Conservation (phyloP, 2,888 invertebrate genomes). For the Nomada ferruginata region DNA sequence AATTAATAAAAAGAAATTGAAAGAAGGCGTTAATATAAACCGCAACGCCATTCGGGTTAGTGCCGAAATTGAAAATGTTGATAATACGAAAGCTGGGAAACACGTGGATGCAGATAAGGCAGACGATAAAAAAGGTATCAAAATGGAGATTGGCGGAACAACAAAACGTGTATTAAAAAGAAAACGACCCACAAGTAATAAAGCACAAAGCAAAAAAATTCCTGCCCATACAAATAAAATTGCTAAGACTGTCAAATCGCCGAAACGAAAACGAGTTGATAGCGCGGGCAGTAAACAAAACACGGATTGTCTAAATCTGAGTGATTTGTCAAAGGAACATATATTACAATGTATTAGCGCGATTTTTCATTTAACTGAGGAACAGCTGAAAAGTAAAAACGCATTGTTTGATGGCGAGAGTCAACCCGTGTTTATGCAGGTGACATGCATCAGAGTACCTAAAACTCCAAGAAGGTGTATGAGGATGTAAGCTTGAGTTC, state of each 20-base stretch:
- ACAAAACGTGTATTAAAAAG: conserved; percentile 6
- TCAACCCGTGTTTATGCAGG: conserved; percentile 86
- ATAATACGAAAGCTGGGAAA: neutral
- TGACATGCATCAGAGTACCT: conserved; percentile 88
- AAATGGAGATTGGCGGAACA: neutral
- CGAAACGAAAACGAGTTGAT: conserved; percentile 11
- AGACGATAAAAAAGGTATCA: neutral
- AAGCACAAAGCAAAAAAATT: neutral
- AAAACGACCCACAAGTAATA: neutral
- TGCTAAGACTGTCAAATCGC: conserved; percentile 8
- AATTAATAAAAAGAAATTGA: neutral
- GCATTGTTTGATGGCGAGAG: conserved; percentile 86
- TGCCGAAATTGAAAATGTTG: neutral
- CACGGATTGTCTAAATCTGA: conserved; percentile 24
- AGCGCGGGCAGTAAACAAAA: neutral
- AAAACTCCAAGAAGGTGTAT: conserved; percentile 86
- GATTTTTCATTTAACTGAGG: conserved; percentile 79
- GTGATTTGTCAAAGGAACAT: conserved; percentile 73
- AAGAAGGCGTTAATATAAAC: neutral
- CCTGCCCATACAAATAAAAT: neutral
- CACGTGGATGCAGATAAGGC: neutral
- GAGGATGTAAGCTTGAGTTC: conserved; percentile 86
- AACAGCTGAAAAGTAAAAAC: conserved; percentile 79
- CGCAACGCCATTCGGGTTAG: neutral
- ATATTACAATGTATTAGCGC: conserved; percentile 78